Base-by-base conservation (phyloP, 2,888 invertebrate genomes). In the Epinotia demarniana region DNA sequence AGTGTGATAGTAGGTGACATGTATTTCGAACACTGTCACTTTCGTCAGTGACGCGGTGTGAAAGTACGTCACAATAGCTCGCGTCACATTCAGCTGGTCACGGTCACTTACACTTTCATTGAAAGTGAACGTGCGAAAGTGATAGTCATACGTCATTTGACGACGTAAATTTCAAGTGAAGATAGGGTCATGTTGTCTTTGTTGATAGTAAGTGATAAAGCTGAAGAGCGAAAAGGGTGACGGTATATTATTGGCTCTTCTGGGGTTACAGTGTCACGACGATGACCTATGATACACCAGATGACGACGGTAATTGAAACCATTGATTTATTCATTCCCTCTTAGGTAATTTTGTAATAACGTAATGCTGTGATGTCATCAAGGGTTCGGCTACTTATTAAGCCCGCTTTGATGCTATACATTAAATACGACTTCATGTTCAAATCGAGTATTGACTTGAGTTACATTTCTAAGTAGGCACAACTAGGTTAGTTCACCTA, bases 41-140 rank as follows among this genome's bases (percentile, higher is more conserved):
- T 84, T 87, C 82, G 72, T 75, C 55, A 68, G 76, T 78, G 80
- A 80, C 79, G 78, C 71, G 33, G 66, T 75, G 78, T 77, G 82
- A 86, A 84, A 85, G 84, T 84, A 60, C 83, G 85, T 82, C 77
- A 82, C 77, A 78, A 73, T 68, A 82, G 81, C 84, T 73, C 58
- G 67, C 80, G 67, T 78, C 77, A 79, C 70, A 75, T 80, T 87
- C 77, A 5, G 84, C 75, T 87, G 88, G 87, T 90, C 87, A 84
- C 68, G 84, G 81, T 80, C 87, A 89, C 89, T 90, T 86, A 78
- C 87, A 87, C 87, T 91, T 84, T 88, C 86, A 77, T 80, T 72
- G 85, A 88, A 87, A 88, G 87, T 85, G 85, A 87, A 80, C 84
- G 78, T 70, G 77, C 71, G 83, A 89, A 86, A 87, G 85, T 84